Evolutionary conservation across 2,797 vertebrate genomes (phyloP).

Genomic region (Acrossocheilus wenchowensis): DNA sequence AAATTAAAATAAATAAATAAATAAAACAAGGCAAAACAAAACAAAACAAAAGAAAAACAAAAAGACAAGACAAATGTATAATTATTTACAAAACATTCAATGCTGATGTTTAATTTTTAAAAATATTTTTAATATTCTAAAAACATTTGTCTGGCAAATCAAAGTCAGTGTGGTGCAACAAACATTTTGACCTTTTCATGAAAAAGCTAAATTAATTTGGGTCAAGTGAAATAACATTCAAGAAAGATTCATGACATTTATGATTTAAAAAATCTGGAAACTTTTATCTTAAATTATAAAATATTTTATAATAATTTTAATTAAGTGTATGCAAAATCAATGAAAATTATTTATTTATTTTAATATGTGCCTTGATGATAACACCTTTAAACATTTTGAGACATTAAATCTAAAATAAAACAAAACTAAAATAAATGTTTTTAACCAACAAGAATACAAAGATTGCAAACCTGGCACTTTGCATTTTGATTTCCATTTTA

Average conservation of each 20-base stretch:
- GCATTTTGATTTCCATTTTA: background rate
- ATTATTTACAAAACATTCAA: background rate
- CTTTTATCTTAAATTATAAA: background rate
- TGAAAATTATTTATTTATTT: background rate
- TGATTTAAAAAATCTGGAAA: background rate
- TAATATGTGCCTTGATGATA: background rate
- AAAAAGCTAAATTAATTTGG: background rate
- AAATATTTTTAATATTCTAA: background rate
- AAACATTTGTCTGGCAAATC: background rate
- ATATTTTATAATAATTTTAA: background rate
- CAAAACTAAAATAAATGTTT: background rate
- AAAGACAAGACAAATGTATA: background rate
- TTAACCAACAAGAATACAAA: background rate
- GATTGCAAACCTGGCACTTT: background rate
- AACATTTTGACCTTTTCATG: background rate
- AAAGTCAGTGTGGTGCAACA: background rate
- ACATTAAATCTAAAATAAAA: background rate
- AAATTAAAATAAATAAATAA: background rate
- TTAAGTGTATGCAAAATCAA: background rate
- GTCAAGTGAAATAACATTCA: background rate
- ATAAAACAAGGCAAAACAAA: background rate
- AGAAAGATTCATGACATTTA: background rate
- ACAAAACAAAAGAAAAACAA: background rate
- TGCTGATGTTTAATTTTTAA: background rate
- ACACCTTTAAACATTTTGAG: background rate